Conservation (phyloP, 2,888 invertebrate genomes). For the Thera britannica region DNA sequence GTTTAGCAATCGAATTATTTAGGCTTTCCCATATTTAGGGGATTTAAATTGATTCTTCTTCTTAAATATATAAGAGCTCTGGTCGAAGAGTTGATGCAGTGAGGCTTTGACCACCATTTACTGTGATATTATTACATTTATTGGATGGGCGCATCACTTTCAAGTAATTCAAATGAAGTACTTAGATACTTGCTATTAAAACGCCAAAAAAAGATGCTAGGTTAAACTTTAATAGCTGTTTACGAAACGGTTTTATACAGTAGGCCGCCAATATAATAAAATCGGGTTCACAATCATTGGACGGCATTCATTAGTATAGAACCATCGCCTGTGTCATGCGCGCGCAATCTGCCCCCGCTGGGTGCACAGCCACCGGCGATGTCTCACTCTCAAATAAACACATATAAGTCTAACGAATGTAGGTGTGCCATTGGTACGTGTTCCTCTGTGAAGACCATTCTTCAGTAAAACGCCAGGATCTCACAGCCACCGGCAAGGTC, state of each 20-base stretch:
- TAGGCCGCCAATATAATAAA: slow-evolving; percentile 29
- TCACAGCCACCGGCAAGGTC: no score
- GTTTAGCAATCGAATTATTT: no score
- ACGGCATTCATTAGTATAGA: slow-evolving; percentile 28
- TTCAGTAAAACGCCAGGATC: not conserved
- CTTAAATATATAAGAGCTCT: no score
- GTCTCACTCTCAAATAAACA: slow-evolving; percentile 59
- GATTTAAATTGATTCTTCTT: no score
- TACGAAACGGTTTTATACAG: slow-evolving; percentile 13
- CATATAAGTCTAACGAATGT: slow-evolving; percentile 5
- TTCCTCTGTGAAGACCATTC: not conserved
- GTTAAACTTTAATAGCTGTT: not conserved
- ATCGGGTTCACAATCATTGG: slow-evolving; percentile 21
- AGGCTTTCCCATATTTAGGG: no score
- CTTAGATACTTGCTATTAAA: no score
- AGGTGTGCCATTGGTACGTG: not conserved
- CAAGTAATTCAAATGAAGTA: no score
- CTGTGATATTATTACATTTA: no score
- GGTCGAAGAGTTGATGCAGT: no score
- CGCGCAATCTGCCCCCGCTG: slow-evolving; percentile 79
- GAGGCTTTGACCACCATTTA: no score
- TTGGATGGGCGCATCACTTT: no score
- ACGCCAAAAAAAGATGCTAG: no score
- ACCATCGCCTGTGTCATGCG: slow-evolving; percentile 72
- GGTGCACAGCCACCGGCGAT: slow-evolving; percentile 54